Conservation (phyloP, 2,888 invertebrate genomes). For the Heliconius charithonia region DNA sequence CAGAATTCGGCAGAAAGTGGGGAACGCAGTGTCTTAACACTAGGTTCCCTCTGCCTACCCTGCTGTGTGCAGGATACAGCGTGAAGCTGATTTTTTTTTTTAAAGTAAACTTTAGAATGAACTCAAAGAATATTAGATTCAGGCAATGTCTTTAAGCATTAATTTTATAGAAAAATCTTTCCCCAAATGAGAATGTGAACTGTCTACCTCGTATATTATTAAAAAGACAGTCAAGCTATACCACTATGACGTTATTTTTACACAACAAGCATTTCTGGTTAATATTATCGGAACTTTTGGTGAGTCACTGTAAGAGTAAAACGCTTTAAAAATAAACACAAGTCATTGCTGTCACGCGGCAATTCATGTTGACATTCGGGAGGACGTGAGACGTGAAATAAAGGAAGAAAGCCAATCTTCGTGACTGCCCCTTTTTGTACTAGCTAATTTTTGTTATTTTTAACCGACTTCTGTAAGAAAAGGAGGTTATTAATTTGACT, state of each 20-base stretch:
- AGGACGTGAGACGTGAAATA: neutral
- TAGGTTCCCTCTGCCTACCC: too few relatives aligned
- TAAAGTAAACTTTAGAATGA: too few relatives aligned
- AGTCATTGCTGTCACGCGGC: slow-evolving; percentile 3
- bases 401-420: neutral
- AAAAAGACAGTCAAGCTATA: too few relatives aligned
- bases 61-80: too few relatives aligned
- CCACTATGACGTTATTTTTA: neutral
- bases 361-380: slow-evolving; percentile 1
- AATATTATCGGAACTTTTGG: neutral
- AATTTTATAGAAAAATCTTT: neutral
- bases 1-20: too few relatives aligned
- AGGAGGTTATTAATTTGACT: too few relatives aligned
- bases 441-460: neutral
- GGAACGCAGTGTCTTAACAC: too few relatives aligned
- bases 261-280: neutral
- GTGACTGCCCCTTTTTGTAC: neutral
- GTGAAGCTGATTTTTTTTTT: too few relatives aligned
- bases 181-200: neutral
- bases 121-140: neutral
- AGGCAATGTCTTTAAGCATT: neutral
- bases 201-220: neutral
- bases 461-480: too few relatives aligned
- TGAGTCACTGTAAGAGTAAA: neutral
- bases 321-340: slow-evolving; percentile 4